Evolutionary conservation across 1,140 invertebrate species (phyloP), one percentile per base, ranked within the genome.

Genomic region (Cydia strobilella): DNA sequence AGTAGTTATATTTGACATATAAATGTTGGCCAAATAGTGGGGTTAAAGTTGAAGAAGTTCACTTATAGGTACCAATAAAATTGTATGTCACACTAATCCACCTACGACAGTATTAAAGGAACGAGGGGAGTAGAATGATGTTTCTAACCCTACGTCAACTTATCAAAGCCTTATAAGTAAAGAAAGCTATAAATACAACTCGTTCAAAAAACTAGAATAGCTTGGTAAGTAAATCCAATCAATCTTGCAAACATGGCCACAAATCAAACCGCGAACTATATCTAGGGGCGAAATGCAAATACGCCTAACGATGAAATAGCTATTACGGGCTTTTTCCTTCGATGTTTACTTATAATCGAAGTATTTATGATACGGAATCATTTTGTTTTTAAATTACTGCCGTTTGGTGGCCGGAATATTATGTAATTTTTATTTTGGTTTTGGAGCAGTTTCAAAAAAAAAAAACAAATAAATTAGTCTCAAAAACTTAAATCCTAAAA

Each of bases 271-370:
- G 20, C 20, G 54, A 59, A 59, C 65, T 69, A 39, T 69, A 69
- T 69, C 65, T 69, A 69, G 65, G 31, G 65, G 65, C 65, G 65
- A 35, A 35, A 69, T 69, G 65, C 65, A 69, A 69, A 69, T 69
- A 69, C n/a, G 15, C n/a, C 65, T 35, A 69, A 69, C 65, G 65
- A 69, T 69, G 27, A 35, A 69, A 31, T 42, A 59, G 54, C 54
- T 35, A 69, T 69, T 69, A 69, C 35, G 27, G 31, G 31, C 65
- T 69, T 69, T 69, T 69, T 69, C n/a, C 65, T 18, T 18, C 31
- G 65, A 20, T 35, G 25, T 69, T 69, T 42, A 69, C 65, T 69
- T 18, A 35, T n/a, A 39, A 69, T 69, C 13, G 27, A 35, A 9
- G 31, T 18, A 69, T 69, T 69, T 35, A 69, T 69, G 27, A 35